Evolutionary conservation across 2,888 invertebrate genomes (phyloP).

Genomic region (Caenorhabditis sinica): DNA sequence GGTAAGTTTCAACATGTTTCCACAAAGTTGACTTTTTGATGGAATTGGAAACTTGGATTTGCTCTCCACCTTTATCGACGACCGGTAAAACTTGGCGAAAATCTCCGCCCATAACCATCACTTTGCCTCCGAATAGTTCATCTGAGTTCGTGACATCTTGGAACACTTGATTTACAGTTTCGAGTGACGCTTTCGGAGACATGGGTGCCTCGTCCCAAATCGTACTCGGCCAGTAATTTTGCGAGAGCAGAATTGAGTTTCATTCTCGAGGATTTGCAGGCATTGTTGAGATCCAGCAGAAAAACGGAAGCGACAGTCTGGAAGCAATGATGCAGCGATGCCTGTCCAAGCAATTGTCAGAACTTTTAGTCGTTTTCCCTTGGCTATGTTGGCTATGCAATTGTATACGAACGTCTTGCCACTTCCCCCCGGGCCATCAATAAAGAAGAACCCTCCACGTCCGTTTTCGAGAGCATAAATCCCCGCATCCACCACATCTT

Average conservation of each 20-base stretch:
- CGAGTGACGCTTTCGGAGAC: conserved; percentile 41
- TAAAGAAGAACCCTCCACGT: not conserved
- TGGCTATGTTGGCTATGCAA: not conserved
- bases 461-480: not conserved
- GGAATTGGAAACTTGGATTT: conserved; percentile 24
- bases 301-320: conserved; percentile 41
- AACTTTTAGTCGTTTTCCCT: not conserved
- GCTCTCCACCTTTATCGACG: conserved; percentile 17
- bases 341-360: conserved; percentile 59
- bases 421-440: not conserved
- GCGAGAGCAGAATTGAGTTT: not conserved
- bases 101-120: conserved; percentile 59
- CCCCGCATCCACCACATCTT: not conserved
- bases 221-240: not conserved
- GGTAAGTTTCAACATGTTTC: conserved; percentile 11
- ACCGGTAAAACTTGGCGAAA: conserved; percentile 62
- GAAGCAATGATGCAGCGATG: conserved; percentile 60
- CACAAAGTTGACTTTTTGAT: conserved; percentile 45
- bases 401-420: not conserved
- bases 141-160: conserved; percentile 31
- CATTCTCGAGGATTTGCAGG: not conserved
- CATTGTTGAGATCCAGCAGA: conserved; percentile 31
- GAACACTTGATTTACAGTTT: conserved; percentile 44
- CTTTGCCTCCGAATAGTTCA: conserved; percentile 59
- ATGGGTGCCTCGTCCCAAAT: conserved; percentile 54